A percentile compares a stretch with the other conserved stretches of the same genome.
These are phyloP conservation scores for Poliocrania exsul DNA, from an alignment of 2,797 vertebrate species.

Conservation along the genomic window DNA sequence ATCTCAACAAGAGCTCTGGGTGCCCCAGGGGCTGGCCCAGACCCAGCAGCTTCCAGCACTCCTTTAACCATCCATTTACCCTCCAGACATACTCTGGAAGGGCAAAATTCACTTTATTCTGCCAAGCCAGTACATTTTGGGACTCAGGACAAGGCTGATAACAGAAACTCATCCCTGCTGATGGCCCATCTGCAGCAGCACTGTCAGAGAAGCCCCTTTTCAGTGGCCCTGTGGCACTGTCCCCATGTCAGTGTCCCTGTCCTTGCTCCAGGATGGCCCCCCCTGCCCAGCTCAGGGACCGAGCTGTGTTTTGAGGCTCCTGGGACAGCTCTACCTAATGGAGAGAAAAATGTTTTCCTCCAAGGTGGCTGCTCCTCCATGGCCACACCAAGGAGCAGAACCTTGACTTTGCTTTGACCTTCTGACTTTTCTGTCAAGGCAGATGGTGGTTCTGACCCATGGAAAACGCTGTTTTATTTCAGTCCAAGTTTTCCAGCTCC, in stretches of 20 bases:
- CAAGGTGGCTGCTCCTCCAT: background rate
- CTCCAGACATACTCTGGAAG: background rate
- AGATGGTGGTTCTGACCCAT: background rate
- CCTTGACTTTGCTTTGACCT: background rate
- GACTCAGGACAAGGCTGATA: background rate
- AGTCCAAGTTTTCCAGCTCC: background rate
- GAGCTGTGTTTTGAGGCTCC: background rate
- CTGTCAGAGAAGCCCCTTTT: rapidly evolving
- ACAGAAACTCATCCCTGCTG: background rate
- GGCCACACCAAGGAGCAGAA: background rate
- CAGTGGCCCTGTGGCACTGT: background rate
- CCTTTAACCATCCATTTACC: rapidly evolving
- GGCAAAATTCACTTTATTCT: background rate
- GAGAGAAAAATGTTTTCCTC: background rate
- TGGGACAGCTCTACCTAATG: background rate
- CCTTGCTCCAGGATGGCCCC: background rate
- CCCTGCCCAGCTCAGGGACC: rapidly evolving
- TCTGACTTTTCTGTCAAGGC: background rate
- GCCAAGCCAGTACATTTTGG: background rate
- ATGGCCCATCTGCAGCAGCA: rapidly evolving
- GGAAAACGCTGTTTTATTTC: background rate
- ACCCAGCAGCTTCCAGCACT: rapidly evolving
- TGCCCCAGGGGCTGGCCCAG: background rate
- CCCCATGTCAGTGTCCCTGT: background rate
- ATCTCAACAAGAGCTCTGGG: background rate